These are phyloP conservation scores for Poecile atricapillus DNA, from an alignment of 2,113 vertebrate genomes.

Conservation along the genomic window DNA sequence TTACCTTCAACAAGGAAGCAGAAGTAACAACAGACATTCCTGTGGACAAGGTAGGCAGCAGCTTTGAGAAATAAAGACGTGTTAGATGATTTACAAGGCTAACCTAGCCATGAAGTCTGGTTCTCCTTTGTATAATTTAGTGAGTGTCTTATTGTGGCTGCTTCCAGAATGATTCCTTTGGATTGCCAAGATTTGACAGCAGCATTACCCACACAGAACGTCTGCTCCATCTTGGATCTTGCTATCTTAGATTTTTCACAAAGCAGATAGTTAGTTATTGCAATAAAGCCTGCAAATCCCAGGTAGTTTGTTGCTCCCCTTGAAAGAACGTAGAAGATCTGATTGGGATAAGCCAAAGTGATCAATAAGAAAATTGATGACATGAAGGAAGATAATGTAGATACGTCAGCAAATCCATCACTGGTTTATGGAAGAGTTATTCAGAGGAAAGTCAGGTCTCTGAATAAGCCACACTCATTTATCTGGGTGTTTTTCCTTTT, in stretches of 20 bases:
- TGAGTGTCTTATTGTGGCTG: not conserved
- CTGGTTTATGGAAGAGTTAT: not conserved
- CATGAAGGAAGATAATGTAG: not conserved
- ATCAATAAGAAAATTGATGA: not conserved
- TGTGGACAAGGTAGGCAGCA: constrained; percentile 73
- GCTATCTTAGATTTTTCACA: not conserved
- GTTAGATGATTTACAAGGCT: not conserved
- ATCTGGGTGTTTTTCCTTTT: not conserved
- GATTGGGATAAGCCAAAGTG: not conserved
- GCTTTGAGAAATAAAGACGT: not conserved
- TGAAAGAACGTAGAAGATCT: not conserved
- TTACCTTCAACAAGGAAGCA: constrained; percentile 77
- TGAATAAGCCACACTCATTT: not conserved
- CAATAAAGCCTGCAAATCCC: not conserved
- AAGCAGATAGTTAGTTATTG: not conserved
- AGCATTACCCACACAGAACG: not conserved
- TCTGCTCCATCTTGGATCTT: not conserved
- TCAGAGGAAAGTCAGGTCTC: not conserved
- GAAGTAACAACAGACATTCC: constrained; percentile 68
- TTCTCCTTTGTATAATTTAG: not conserved
- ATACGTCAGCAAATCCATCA: not conserved
- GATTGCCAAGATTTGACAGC: not conserved
- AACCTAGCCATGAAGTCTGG: not conserved
- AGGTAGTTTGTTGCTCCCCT: not conserved
- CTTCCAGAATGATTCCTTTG: not conserved